These are phyloP conservation scores for Eupelmus urozonus DNA, from an alignment of 2,888 invertebrate species.

Conservation along the genomic window DNA sequence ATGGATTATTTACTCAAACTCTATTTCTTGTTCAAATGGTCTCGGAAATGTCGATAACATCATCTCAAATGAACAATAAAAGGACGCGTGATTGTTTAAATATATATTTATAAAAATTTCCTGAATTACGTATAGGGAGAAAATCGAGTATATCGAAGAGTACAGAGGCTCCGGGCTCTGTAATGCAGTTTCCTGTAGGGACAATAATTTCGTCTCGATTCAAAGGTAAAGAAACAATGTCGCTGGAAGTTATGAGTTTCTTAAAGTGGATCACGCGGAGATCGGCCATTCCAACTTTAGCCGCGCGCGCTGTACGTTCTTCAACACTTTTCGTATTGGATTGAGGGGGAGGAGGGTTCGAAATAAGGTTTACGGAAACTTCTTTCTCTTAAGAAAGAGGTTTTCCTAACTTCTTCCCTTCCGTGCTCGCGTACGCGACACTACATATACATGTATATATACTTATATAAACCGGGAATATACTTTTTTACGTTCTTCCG, in stretches of 20 bases:
- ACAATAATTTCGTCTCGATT: conserved; percentile 39
- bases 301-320: conserved; percentile 37
- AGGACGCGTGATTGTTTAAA: no score
- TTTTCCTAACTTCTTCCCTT: conserved; percentile 31
- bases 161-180: not conserved
- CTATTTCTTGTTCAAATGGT: no score
- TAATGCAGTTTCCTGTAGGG: not conserved
- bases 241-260: conserved; percentile 46
- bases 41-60: no score
- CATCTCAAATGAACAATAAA: no score
- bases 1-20: no score
- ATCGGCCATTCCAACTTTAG: conserved; percentile 44
- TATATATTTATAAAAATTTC: conserved; percentile 4
- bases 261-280: conserved; percentile 47
- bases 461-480: not conserved
- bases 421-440: not conserved
- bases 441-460: no score
- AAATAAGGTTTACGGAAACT: conserved; percentile 50
- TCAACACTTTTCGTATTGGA: conserved; percentile 48
- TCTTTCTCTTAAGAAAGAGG: conserved; percentile 30
- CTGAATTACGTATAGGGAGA: not conserved
- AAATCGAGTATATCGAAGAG: not conserved
- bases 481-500: not conserved
- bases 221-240: conserved; percentile 39
- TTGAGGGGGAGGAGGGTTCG: conserved; percentile 19